Percentiles rank a stretch among this genome's conserved stretches.
Evolutionary conservation across 2,113 vertebrate genomes (phyloP).

Genomic region (Labeo catla): DNA sequence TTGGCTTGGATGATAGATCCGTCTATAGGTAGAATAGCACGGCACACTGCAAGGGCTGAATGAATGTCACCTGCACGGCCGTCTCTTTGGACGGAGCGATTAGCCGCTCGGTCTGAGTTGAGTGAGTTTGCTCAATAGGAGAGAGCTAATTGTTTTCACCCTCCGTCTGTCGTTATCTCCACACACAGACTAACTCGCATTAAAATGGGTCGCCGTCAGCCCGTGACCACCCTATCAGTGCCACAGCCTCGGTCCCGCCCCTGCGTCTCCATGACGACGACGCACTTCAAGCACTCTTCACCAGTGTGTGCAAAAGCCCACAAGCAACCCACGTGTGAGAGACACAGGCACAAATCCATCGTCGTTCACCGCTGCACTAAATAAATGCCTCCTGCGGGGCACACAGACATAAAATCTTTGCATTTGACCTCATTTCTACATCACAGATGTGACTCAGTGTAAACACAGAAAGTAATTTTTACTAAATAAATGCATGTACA

Average conservation of each 20-base stretch:
- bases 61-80: not conserved
- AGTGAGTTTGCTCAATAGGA: not conserved
- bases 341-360: not conserved
- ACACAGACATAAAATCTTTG: not conserved
- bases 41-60: not conserved
- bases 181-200: slow-evolving; percentile 12
- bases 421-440: not conserved
- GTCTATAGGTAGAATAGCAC: not conserved
- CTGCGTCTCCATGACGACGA: slow-evolving; percentile 21
- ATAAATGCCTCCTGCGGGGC: not conserved
- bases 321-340: not conserved
- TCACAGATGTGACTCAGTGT: not conserved
- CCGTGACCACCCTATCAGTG: not conserved
- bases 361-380: not conserved
- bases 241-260: not conserved
- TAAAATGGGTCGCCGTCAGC: not conserved
- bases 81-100: not conserved
- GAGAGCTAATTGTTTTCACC: not conserved
- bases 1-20: not conserved
- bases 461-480: not conserved
- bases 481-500: not conserved
- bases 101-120: not conserved
- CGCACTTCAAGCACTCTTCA: slow-evolving; percentile 14
- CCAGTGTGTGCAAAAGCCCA: not conserved
- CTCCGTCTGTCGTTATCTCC: not conserved